A percentile compares a stretch with the other conserved stretches of the same genome.
Evolutionary conservation across 1,140 invertebrate species (phyloP).

Genomic region (Campodea augens): DNA sequence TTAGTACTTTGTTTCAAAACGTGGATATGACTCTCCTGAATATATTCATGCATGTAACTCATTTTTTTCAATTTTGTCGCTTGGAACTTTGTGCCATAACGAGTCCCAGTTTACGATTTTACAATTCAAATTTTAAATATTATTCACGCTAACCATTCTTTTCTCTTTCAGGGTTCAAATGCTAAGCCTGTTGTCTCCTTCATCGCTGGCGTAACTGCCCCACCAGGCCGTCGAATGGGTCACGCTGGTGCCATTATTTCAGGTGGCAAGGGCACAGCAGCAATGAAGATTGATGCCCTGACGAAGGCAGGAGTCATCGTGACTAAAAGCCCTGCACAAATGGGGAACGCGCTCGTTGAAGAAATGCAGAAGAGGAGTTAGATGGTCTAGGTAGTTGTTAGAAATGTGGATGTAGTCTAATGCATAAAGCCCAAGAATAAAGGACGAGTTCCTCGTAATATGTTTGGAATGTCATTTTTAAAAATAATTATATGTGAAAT

Average conservation of each 20-base stretch:
- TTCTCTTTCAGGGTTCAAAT: constrained; percentile 56
- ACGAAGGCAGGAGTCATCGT: constrained; percentile 72
- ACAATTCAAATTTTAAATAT: too few species aligned
- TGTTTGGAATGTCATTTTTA: too few species aligned
- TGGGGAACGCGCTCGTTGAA: constrained; percentile 75
- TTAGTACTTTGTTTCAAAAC: too few species aligned
- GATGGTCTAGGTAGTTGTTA: constrained; percentile 7
- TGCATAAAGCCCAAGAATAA: background rate
- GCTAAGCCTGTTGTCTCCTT: constrained; percentile 98
- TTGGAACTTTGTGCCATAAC: too few species aligned
- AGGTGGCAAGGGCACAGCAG: constrained; percentile 92
- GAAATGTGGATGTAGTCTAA: background rate
- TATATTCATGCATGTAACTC: too few species aligned
- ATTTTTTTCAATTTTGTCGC: too few species aligned
- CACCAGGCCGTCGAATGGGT: constrained; percentile 93
- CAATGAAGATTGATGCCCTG: constrained; percentile 94
- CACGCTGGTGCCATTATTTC: constrained; percentile 99
- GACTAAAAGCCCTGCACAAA: constrained; percentile 87
- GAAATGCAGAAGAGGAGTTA: constrained; percentile 40
- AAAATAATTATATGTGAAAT: too few species aligned
- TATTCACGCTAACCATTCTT: too few species aligned
- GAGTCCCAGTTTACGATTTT: too few species aligned
- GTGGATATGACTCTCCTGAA: too few species aligned
- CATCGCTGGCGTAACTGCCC: constrained; percentile 94
- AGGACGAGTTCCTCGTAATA: too few species aligned